Conservation (phyloP, 1,140 invertebrate genomes). For the Drosophila baimaii region DNA sequence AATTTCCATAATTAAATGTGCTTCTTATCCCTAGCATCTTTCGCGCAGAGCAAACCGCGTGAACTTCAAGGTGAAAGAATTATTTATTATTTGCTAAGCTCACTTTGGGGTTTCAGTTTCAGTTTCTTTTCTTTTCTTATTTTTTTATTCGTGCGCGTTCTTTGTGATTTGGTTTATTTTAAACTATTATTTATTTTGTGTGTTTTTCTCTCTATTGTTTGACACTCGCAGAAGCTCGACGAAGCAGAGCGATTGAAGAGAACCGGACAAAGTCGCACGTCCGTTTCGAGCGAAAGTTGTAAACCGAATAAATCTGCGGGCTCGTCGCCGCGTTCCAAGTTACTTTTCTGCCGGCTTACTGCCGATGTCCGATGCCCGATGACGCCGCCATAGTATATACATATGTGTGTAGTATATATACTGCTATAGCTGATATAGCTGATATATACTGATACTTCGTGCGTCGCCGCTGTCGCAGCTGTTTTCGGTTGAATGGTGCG, state of each 20-base stretch:
- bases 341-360: slow-evolving; percentile 50
- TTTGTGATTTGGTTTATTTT: slow-evolving; percentile 14
- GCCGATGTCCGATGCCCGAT: slow-evolving; percentile 21
- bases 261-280: slow-evolving; percentile 57
- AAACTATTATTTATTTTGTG: slow-evolving; percentile 25
- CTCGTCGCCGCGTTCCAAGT: slow-evolving; percentile 60
- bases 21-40: slow-evolving; percentile 8
- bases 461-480: slow-evolving; percentile 55
- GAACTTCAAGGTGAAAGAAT: slow-evolving; percentile 25
- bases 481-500: slow-evolving; percentile 63
- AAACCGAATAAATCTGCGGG: slow-evolving; percentile 74
- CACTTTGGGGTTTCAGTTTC: slow-evolving; percentile 30
- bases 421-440: slow-evolving; percentile 4
- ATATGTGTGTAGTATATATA: slow-evolving; percentile 6
- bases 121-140: background rate
- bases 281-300: slow-evolving; percentile 74
- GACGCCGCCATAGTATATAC: slow-evolving; percentile 18
- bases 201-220: slow-evolving; percentile 26
- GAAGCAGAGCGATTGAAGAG: slow-evolving; percentile 10
- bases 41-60: slow-evolving; percentile 17
- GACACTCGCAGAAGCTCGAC: slow-evolving; percentile 24
- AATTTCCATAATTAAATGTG: slow-evolving; percentile 50
- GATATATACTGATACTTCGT: slow-evolving; percentile 25
- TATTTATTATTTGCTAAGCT: slow-evolving; percentile 11
- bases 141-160: background rate